Percentiles rank a stretch among this genome's conserved stretches.
Evolutionary conservation across 2,797 vertebrate species (phyloP).

Genomic region (Lophura swinhoii): DNA sequence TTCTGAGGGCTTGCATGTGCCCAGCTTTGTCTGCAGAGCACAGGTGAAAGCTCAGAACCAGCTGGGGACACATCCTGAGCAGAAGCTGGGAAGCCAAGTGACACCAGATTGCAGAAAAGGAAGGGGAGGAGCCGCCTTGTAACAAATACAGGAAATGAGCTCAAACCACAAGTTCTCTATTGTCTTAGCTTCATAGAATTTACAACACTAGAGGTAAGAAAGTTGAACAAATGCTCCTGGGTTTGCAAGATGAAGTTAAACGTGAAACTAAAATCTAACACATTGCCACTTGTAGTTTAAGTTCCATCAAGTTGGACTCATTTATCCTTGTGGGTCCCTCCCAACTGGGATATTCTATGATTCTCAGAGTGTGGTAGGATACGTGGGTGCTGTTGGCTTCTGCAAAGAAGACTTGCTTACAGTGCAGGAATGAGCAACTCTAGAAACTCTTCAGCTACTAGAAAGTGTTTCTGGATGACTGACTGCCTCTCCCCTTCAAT

Average conservation of each 20-base stretch:
- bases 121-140: conserved; percentile 33
- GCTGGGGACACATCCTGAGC: accelerated
- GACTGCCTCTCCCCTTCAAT: background rate
- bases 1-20: accelerated
- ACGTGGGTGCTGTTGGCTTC: background rate
- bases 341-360: no score
- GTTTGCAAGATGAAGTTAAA: background rate
- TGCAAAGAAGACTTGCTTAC: background rate
- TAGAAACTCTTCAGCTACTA: background rate
- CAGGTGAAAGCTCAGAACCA: background rate
- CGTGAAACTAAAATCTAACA: background rate
- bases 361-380: accelerated
- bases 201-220: background rate
- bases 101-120: background rate
- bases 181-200: conserved; percentile 20
- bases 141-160: conserved; percentile 71
- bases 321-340: no score
- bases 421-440: background rate
- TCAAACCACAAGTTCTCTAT: conserved; percentile 66
- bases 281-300: accelerated
- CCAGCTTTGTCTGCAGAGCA: background rate
- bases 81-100: background rate
- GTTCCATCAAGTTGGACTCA: background rate
- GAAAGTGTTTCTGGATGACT: background rate
- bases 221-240: background rate